Percentiles rank a stretch among this genome's conserved stretches.
These are phyloP conservation scores for Diorhabda carinulata DNA, from an alignment of 1,140 invertebrate genomes.

Conservation along the genomic window DNA sequence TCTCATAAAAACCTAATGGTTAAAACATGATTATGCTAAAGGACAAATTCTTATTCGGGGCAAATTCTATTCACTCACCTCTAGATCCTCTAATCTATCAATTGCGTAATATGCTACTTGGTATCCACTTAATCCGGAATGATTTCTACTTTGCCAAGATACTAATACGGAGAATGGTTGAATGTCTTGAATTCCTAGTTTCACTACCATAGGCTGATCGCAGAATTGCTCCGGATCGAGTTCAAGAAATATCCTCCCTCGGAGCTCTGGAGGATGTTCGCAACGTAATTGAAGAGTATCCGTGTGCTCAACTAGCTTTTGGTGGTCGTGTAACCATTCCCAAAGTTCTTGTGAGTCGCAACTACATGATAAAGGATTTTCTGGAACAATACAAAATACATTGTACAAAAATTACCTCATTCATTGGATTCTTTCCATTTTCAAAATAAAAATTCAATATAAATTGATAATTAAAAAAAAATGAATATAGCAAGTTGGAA, in stretches of 20 bases:
- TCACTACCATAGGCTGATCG: constrained; percentile 71
- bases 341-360: constrained; percentile 82
- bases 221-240: constrained; percentile 78
- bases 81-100: constrained; percentile 59
- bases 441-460: no score
- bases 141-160: constrained; percentile 85
- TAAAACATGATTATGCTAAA: not conserved
- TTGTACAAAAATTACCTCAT: not conserved
- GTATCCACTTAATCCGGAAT: constrained; percentile 78
- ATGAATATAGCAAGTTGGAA: no score
- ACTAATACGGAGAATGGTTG: constrained; percentile 83
- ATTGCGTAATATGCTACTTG: constrained; percentile 79
- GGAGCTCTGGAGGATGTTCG: constrained; percentile 72
- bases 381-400: constrained; percentile 52
- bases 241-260: constrained; percentile 69
- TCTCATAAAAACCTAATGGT: not conserved
- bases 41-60: no score
- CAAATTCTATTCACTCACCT: constrained; percentile 1
- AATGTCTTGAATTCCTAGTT: constrained; percentile 81
- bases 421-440: no score
- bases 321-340: constrained; percentile 84
- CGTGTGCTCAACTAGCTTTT: constrained; percentile 59
- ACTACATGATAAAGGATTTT: constrained; percentile 77
- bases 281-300: constrained; percentile 61
- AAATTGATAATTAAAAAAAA: no score